Conservation (phyloP, 2,888 invertebrate species). For the Mylabris sibirica region DNA sequence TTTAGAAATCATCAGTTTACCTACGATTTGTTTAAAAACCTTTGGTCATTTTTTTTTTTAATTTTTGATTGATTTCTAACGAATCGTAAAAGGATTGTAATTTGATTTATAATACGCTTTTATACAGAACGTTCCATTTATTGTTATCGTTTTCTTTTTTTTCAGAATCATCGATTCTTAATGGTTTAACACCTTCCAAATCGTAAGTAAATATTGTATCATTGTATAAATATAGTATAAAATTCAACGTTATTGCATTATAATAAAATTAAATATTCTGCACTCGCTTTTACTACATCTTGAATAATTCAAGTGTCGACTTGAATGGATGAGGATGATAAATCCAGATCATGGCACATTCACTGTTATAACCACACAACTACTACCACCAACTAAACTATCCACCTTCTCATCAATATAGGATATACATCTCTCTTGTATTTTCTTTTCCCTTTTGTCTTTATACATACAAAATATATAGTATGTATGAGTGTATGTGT, state of each 20-base stretch:
- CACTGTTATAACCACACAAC: neutral
- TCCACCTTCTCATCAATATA: constrained; percentile 8
- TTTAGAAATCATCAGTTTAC: no score
- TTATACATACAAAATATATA: neutral
- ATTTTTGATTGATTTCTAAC: no score
- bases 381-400: neutral
- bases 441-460: neutral
- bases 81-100: no score
- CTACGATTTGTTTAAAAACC: no score
- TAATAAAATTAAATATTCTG: constrained; percentile 14
- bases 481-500: neutral
- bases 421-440: neutral
- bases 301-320: constrained; percentile 15
- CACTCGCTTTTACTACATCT: constrained; percentile 11
- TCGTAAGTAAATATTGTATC: neutral
- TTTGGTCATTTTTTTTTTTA: no score
- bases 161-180: neutral
- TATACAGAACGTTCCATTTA: neutral
- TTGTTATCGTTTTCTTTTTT: no score
- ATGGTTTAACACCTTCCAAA: neutral
- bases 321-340: constrained; percentile 14
- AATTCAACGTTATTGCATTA: constrained; percentile 6
- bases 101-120: neutral
- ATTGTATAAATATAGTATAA: neutral
- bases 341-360: constrained; percentile 8